Percentiles rank a stretch among this genome's conserved stretches.
Conservation (phyloP, 2,113 vertebrate genomes). For the Neoarius graeffei region DNA sequence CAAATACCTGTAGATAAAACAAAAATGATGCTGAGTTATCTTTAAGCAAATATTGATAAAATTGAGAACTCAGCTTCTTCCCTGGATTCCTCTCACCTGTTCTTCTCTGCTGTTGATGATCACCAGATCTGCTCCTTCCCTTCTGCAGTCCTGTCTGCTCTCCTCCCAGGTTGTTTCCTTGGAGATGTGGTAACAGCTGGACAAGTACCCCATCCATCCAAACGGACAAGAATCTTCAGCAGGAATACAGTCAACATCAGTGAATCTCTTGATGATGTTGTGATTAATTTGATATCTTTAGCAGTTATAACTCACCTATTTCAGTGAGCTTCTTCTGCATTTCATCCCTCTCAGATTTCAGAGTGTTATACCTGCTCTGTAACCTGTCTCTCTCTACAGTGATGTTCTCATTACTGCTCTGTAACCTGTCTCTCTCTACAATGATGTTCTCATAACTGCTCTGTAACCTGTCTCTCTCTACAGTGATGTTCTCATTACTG, state of each 20-base stretch:
- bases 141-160: slow-evolving; percentile 17
- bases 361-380: neutral
- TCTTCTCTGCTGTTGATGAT: slow-evolving; percentile 40
- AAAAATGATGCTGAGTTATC: neutral
- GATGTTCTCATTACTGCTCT: neutral
- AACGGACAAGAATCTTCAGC: neutral
- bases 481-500: neutral
- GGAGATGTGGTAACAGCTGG: slow-evolving; percentile 17
- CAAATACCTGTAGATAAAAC: neutral
- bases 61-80: neutral
- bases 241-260: neutral
- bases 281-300: neutral
- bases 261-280: neutral
- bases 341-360: neutral
- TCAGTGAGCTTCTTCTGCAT: neutral
- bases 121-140: slow-evolving; percentile 18
- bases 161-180: neutral
- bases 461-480: slow-evolving; percentile 3
- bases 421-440: neutral
- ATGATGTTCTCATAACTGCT: neutral
- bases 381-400: neutral
- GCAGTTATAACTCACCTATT: neutral
- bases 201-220: neutral
- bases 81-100: slow-evolving; percentile 11
- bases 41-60: neutral